phyloP scores from a whole-genome alignment of 2,113 vertebrate genomes.

The Muscicapa adusta region DNA sequence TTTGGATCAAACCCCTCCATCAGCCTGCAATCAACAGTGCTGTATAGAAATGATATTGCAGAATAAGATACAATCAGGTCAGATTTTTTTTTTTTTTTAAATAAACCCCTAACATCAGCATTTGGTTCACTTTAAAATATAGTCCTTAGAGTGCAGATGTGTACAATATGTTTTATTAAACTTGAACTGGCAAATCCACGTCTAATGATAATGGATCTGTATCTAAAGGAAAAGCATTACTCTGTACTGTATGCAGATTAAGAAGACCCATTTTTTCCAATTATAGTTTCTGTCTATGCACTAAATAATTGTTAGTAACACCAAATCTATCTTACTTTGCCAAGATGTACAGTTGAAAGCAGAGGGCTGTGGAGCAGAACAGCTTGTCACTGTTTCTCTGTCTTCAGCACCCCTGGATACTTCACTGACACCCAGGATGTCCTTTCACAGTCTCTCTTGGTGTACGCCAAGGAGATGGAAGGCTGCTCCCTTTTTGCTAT shows the following conservation, averaged over 20 bases:
- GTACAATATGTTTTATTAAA: not conserved
- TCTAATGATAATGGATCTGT: not conserved
- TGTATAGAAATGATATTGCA: not conserved
- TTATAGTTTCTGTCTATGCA: not conserved
- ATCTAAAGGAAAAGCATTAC: not conserved
- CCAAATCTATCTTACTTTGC: not conserved
- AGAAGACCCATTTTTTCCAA: not conserved
- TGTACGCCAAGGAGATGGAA: not conserved
- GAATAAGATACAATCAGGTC: not conserved
- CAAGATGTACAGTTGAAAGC: not conserved
- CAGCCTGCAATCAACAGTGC: not conserved
- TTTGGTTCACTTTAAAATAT: not conserved
- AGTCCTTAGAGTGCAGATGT: not conserved
- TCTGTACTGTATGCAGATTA: not conserved
- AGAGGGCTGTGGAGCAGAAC: fast-evolving
- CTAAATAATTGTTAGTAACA: not conserved
- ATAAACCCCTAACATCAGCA: not conserved
- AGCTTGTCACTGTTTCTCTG: not conserved
- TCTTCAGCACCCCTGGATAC: not conserved
- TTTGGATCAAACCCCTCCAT: slow-evolving; percentile 4
- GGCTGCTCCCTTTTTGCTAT: not conserved
- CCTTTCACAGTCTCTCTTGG: not conserved
- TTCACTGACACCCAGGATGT: not conserved
- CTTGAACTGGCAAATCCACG: not conserved
- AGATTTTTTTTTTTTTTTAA: not conserved